phyloP scores from a whole-genome alignment of 2,888 invertebrate genomes.

The Hemithea aestivaria region DNA sequence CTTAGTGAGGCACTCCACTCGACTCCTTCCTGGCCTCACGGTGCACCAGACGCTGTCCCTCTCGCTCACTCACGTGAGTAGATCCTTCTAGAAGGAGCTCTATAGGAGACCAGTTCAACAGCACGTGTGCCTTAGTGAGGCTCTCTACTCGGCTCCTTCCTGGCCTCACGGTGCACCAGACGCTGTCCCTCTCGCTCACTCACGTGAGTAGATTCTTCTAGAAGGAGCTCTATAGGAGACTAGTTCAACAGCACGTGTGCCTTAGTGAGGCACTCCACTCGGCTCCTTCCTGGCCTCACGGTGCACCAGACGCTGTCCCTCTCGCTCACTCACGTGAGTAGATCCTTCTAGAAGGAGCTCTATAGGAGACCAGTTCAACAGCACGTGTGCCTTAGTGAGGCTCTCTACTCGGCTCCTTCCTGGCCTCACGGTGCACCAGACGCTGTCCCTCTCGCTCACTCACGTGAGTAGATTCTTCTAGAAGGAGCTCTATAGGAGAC shows the following conservation, averaged over 20 bases:
- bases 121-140: slow-evolving; percentile 92
- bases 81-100: slow-evolving; percentile 92
- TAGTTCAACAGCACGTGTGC: slow-evolving; percentile 92
- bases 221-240: slow-evolving; percentile 89
- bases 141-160: slow-evolving; percentile 91
- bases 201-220: slow-evolving; percentile 86
- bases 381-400: slow-evolving; percentile 92
- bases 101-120: slow-evolving; percentile 87
- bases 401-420: slow-evolving; percentile 91
- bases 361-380: slow-evolving; percentile 87
- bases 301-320: slow-evolving; percentile 92
- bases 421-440: slow-evolving; percentile 93
- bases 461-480: slow-evolving; percentile 86
- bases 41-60: slow-evolving; percentile 92
- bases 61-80: slow-evolving; percentile 86
- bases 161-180: slow-evolving; percentile 93
- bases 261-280: slow-evolving; percentile 92
- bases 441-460: slow-evolving; percentile 87
- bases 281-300: slow-evolving; percentile 90
- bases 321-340: slow-evolving; percentile 86
- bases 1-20: slow-evolving; percentile 92
- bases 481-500: slow-evolving; percentile 89
- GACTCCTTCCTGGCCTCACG: slow-evolving; percentile 90
- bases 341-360: slow-evolving; percentile 92
- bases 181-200: slow-evolving; percentile 87